Evolutionary conservation across 2,113 vertebrate species (phyloP).

Genomic region (Carettochelys insculpta): DNA sequence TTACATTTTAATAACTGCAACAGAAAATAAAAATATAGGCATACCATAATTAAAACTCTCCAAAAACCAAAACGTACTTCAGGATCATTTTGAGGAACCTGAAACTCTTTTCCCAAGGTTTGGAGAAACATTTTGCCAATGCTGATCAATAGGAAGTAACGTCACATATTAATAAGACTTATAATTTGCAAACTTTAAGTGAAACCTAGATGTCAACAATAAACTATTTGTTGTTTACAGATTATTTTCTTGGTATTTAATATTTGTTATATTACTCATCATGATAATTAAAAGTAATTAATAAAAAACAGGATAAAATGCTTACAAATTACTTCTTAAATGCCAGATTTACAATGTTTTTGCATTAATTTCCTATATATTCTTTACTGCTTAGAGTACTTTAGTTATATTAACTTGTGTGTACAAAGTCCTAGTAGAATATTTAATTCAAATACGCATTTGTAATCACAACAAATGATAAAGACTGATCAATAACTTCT

Average conservation of each 20-base stretch:
- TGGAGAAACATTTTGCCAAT: background rate
- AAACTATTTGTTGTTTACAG: background rate
- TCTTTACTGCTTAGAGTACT: background rate
- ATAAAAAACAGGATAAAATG: background rate
- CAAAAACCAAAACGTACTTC: background rate
- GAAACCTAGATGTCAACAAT: background rate
- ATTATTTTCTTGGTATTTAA: background rate
- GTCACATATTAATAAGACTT: background rate
- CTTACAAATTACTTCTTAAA: background rate
- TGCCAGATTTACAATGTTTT: background rate
- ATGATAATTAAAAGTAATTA: background rate
- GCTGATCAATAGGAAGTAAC: background rate
- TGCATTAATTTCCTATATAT: background rate
- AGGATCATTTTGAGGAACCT: background rate
- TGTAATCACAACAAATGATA: background rate
- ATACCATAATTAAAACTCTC: background rate
- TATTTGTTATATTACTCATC: background rate
- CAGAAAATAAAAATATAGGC: background rate
- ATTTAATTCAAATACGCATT: background rate
- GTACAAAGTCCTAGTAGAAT: background rate
- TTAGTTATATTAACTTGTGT: background rate
- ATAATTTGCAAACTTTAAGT: background rate
- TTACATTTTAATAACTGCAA: background rate
- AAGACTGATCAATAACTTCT: background rate
- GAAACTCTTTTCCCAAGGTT: background rate